A percentile compares a stretch with the other conserved stretches of the same genome.
phyloP scores from a whole-genome alignment of 2,113 vertebrate genomes.

The Urocolius indicus region DNA sequence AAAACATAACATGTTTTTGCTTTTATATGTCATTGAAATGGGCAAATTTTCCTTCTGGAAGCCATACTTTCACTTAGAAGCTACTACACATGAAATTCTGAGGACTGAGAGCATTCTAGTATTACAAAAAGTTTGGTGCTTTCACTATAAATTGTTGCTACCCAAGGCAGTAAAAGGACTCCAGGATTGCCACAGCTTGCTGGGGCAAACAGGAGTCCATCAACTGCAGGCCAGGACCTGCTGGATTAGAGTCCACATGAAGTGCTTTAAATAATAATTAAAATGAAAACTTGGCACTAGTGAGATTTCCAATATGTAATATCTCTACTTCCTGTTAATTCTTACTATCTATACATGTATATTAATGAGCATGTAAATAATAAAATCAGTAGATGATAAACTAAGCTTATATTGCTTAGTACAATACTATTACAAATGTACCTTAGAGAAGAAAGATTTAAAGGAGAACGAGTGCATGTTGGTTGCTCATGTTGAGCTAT shows the following conservation, averaged over 20 bases:
- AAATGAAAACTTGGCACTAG: neutral
- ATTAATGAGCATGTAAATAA: neutral
- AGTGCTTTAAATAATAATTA: neutral
- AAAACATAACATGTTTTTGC: neutral
- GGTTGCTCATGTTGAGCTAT: neutral
- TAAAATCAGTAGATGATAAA: neutral
- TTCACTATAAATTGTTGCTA: rapidly evolving
- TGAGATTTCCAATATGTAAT: neutral
- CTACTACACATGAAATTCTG: neutral
- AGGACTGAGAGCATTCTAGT: neutral
- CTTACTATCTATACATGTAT: neutral
- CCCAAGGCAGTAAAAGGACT: neutral
- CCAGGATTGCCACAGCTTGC: neutral
- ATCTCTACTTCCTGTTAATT: neutral
- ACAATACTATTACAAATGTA: neutral
- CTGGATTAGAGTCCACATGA: neutral
- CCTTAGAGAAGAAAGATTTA: neutral
- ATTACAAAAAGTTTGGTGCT: neutral
- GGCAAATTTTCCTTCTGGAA: neutral
- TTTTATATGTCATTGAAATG: neutral
- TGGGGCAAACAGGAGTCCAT: neutral
- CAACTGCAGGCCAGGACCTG: neutral
- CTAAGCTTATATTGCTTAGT: neutral
- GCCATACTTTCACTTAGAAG: neutral
- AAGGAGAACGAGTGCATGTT: neutral